Evolutionary conservation across 2,113 vertebrate species (phyloP).

Genomic region (Turdus rufiventris): DNA sequence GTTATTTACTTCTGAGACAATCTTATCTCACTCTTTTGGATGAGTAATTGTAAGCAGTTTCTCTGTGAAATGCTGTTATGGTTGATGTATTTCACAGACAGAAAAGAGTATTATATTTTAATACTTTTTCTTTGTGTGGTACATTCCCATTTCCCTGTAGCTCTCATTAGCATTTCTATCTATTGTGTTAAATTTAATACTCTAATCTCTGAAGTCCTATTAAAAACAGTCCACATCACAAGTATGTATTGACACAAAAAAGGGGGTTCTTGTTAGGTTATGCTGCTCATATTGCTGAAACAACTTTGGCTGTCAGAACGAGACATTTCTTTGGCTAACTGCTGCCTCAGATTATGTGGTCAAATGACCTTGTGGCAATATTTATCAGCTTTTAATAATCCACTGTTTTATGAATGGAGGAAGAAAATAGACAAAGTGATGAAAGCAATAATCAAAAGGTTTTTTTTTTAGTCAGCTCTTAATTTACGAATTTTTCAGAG

Average conservation of each 20-base stretch:
- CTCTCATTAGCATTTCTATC: slow-evolving; percentile 10
- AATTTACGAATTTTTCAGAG: background rate
- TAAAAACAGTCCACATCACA: background rate
- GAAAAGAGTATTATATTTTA: background rate
- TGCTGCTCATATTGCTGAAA: background rate
- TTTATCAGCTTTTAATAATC: background rate
- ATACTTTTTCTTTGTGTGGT: background rate
- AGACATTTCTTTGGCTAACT: background rate
- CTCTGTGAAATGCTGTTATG: background rate
- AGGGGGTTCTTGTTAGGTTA: background rate
- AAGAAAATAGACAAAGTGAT: background rate
- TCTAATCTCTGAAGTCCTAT: background rate
- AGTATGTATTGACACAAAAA: background rate
- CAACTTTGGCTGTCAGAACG: background rate
- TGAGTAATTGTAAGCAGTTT: slow-evolving; percentile 22
- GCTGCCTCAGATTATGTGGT: background rate
- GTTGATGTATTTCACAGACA: slow-evolving; percentile 17
- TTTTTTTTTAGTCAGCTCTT: background rate
- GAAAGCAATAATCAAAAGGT: background rate
- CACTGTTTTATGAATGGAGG: background rate
- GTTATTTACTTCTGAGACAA: slow-evolving; percentile 2
- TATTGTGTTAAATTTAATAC: slow-evolving; percentile 15
- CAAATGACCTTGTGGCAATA: background rate
- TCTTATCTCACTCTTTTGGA: background rate
- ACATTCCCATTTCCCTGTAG: background rate